Percentiles rank a stretch among this genome's conserved stretches.
phyloP scores from a whole-genome alignment of 2,888 invertebrate genomes.

The Nemapogon koenigi region DNA sequence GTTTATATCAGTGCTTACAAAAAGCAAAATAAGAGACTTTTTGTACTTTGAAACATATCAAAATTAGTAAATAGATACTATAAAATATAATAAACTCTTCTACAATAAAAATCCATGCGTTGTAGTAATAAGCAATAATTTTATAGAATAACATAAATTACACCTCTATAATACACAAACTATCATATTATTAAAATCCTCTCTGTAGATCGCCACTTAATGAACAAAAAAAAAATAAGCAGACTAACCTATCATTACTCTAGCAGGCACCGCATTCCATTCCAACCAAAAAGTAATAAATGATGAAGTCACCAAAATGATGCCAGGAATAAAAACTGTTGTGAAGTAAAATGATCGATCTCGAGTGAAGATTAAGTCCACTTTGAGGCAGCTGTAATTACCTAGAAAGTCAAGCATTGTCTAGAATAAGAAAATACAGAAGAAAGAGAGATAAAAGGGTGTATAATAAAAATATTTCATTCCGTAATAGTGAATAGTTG shows the following conservation, averaged over 20 bases:
- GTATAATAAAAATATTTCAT: slow-evolving; percentile 20
- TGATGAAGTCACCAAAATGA: slow-evolving; percentile 94
- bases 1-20: too few relatives aligned
- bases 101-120: too few relatives aligned
- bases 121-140: too few relatives aligned
- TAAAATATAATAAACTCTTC: too few relatives aligned
- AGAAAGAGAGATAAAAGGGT: slow-evolving; percentile 7
- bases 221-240: too few relatives aligned
- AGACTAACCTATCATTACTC: slow-evolving; percentile 92
- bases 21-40: too few relatives aligned
- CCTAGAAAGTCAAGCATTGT: slow-evolving; percentile 70
- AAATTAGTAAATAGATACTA: too few relatives aligned
- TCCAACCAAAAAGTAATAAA: slow-evolving; percentile 98
- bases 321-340: slow-evolving; percentile 95
- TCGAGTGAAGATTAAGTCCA: slow-evolving; percentile 92
- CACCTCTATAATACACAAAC: too few relatives aligned
- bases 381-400: slow-evolving; percentile 95
- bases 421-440: slow-evolving; percentile 32
- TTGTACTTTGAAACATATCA: too few relatives aligned
- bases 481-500: slow-evolving; percentile 25
- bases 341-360: slow-evolving; percentile 97
- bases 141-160: too few relatives aligned
- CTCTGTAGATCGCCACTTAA: too few relatives aligned
- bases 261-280: slow-evolving; percentile 96
- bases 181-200: too few relatives aligned